A percentile compares a stretch with the other conserved stretches of the same genome.
phyloP scores from a whole-genome alignment of 2,113 vertebrate genomes.

The Chaetura pelagica region DNA sequence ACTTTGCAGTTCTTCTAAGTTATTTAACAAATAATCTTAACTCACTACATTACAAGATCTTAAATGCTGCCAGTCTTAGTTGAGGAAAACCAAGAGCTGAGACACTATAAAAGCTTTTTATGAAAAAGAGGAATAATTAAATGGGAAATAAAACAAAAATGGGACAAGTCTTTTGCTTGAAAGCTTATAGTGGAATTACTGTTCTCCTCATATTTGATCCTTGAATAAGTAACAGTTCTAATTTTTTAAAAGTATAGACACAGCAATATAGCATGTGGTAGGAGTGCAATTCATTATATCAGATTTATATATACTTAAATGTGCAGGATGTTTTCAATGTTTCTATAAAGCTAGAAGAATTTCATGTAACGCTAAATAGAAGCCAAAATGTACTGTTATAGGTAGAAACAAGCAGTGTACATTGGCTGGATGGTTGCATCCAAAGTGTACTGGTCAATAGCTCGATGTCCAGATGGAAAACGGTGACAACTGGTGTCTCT shows the following conservation, averaged over 20 bases:
- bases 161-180: neutral
- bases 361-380: neutral
- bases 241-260: neutral
- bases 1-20: neutral
- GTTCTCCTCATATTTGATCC: neutral
- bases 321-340: neutral
- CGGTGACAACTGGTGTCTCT: too few relatives aligned
- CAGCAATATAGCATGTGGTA: neutral
- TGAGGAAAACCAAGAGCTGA: neutral
- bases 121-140: neutral
- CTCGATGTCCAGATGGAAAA: too few relatives aligned
- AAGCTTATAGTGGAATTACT: neutral
- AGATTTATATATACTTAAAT: neutral
- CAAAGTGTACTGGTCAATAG: too few relatives aligned
- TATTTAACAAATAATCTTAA: conserved; percentile 13
- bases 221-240: neutral
- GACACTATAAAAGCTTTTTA: neutral
- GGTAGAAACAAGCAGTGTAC: neutral
- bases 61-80: neutral
- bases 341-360: neutral
- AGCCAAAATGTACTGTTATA: neutral
- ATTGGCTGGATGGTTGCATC: too few relatives aligned
- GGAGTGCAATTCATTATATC: neutral
- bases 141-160: neutral
- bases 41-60: neutral